A percentile compares a stretch with the other conserved stretches of the same genome.
Conservation (phyloP, 2,113 vertebrate genomes). For the Maccullochella peelii region DNA sequence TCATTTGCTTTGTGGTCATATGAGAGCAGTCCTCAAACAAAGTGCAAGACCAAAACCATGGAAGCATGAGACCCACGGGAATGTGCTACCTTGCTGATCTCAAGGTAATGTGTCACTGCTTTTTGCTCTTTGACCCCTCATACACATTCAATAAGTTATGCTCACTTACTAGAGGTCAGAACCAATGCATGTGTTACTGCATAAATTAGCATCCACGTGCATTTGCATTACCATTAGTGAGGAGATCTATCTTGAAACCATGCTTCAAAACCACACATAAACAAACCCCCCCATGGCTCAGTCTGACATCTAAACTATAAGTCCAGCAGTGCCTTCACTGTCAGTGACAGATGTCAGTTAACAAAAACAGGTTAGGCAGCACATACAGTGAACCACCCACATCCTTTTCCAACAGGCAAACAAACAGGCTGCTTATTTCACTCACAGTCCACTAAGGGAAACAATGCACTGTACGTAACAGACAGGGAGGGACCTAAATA, state of each 20-base stretch:
- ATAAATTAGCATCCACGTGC: background rate
- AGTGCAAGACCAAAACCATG: background rate
- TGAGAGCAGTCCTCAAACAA: background rate
- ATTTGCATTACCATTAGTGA: background rate
- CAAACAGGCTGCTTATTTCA: constrained; percentile 11
- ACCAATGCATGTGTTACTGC: background rate
- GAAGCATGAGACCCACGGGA: background rate
- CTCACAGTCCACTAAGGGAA: background rate
- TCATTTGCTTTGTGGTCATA: constrained; percentile 1
- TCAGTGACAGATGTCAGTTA: background rate
- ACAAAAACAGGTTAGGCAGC: constrained; percentile 37
- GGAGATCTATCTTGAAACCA: background rate
- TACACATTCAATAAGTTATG: background rate
- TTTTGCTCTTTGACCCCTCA: background rate
- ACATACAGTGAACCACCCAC: constrained; percentile 9
- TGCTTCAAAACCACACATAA: background rate
- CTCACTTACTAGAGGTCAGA: background rate
- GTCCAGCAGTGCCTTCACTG: background rate
- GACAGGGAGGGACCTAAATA: background rate
- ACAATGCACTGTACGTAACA: background rate
- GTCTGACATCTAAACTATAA: constrained; percentile 6
- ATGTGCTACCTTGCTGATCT: background rate
- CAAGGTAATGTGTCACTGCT: background rate
- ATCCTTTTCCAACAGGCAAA: constrained; percentile 26
- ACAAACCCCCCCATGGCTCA: constrained; percentile 3